A percentile compares a stretch with the other conserved stretches of the same genome.
Conservation (phyloP, 2,888 invertebrate species). For the Eulithis testata region DNA sequence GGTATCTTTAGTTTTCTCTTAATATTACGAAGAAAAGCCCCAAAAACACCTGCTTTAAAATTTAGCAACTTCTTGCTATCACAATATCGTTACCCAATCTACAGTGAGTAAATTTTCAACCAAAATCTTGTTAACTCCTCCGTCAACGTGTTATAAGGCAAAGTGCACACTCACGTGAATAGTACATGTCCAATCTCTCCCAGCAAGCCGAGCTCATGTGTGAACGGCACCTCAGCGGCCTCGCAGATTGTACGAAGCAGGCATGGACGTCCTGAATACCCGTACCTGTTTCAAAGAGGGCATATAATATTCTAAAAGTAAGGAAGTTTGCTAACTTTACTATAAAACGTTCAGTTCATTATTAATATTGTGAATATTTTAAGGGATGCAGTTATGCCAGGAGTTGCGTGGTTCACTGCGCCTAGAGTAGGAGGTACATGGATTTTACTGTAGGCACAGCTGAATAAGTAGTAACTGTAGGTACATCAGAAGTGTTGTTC, state of each 20-base stretch:
- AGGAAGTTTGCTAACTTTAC: slow-evolving; percentile 38
- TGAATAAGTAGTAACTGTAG: too few relatives aligned
- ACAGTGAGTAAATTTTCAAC: background rate
- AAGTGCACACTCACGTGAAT: slow-evolving; percentile 86
- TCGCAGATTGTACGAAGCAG: slow-evolving; percentile 91
- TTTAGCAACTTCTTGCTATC: too few relatives aligned
- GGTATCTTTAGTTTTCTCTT: too few relatives aligned
- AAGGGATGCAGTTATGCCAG: background rate
- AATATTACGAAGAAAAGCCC: too few relatives aligned
- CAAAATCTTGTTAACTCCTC: background rate
- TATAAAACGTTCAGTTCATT: slow-evolving; percentile 19
- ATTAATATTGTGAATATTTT: slow-evolving; percentile 23
- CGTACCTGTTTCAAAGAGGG: slow-evolving; percentile 78
- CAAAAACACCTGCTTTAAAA: too few relatives aligned
- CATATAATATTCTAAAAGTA: slow-evolving; percentile 54
- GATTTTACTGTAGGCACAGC: too few relatives aligned
- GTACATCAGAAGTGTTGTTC: background rate
- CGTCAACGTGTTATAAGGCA: slow-evolving; percentile 6
- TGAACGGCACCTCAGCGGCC: slow-evolving; percentile 87
- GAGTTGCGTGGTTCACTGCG: background rate
- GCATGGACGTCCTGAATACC: slow-evolving; percentile 88
- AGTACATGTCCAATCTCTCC: slow-evolving; percentile 90
- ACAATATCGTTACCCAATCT: too few relatives aligned
- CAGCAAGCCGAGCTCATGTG: slow-evolving; percentile 88
- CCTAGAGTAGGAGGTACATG: background rate